Evolutionary conservation across 1,140 invertebrate genomes (phyloP).

Genomic region (Paracyclopina nana): DNA sequence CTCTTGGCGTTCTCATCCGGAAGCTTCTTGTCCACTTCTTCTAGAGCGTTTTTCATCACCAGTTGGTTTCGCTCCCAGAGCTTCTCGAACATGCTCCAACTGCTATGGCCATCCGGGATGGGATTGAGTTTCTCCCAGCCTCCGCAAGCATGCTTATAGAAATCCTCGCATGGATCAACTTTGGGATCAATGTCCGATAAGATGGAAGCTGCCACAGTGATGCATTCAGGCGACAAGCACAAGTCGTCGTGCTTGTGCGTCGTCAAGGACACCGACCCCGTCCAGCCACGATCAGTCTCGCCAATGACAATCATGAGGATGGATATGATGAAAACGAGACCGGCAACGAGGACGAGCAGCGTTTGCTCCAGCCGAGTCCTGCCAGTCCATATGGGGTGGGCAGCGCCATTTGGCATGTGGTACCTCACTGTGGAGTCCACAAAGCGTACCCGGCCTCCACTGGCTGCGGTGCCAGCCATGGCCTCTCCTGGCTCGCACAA

Average conservation of each 20-base stretch:
- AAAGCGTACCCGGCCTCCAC: slow-evolving; percentile 1
- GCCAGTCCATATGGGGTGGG: not conserved
- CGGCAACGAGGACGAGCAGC: not conserved
- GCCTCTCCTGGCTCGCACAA: too few species aligned
- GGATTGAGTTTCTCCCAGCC: slow-evolving; percentile 13
- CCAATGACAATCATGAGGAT: not conserved
- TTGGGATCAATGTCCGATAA: not conserved
- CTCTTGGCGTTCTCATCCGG: slow-evolving; percentile 44
- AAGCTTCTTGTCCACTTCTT: not conserved
- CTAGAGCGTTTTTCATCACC: slow-evolving; percentile 10
- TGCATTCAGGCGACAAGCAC: slow-evolving; percentile 12
- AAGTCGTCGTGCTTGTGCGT: not conserved
- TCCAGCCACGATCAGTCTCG: not conserved
- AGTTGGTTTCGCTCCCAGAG: slow-evolving; percentile 12
- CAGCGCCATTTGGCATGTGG: not conserved
- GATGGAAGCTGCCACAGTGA: not conserved
- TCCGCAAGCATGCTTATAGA: slow-evolving; percentile 16
- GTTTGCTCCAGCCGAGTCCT: not conserved
- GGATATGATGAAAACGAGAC: not conserved
- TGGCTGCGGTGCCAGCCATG: too few species aligned
- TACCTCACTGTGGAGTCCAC: not conserved
- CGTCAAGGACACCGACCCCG: not conserved
- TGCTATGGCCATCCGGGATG: slow-evolving; percentile 10
- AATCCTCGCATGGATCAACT: slow-evolving; percentile 16
- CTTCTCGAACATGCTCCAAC: slow-evolving; percentile 14